phyloP scores from a whole-genome alignment of 2,113 vertebrate genomes.

The Pampusana beccarii region DNA sequence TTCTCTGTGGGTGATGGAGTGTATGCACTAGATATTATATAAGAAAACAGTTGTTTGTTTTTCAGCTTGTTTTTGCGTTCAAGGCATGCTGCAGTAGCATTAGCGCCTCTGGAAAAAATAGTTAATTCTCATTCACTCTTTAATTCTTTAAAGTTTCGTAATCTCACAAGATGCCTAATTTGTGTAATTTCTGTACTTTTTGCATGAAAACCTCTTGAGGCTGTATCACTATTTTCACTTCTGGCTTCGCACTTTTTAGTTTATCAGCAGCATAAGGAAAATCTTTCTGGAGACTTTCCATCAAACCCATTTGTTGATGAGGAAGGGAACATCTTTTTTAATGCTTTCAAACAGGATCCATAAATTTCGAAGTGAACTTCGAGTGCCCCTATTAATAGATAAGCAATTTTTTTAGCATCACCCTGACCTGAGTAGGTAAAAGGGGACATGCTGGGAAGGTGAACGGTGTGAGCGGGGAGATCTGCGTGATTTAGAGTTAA shows the following conservation, averaged over 20 bases:
- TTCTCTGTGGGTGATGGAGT: neutral
- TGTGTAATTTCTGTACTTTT: neutral
- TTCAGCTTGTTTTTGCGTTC: neutral
- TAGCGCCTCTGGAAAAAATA: neutral
- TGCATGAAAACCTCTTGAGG: neutral
- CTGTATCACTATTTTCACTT: neutral
- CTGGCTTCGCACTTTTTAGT: neutral
- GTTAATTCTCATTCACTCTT: neutral
- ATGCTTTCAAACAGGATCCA: neutral
- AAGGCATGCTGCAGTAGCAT: neutral
- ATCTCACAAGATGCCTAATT: neutral
- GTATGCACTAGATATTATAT: neutral
- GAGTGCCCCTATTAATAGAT: neutral
- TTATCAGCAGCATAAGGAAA: neutral
- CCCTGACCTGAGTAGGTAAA: neutral
- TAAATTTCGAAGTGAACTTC: neutral
- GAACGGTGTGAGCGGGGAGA: neutral
- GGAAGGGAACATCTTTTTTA: neutral
- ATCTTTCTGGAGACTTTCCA: conserved; percentile 57
- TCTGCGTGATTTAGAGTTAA: neutral
- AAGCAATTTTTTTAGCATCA: neutral
- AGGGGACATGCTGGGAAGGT: neutral
- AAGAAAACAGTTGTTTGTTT: neutral
- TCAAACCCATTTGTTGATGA: conserved; percentile 59
- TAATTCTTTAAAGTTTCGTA: neutral